These are phyloP conservation scores for Psix sp. DNA, from an alignment of 1,140 invertebrate species.

Conservation along the genomic window DNA sequence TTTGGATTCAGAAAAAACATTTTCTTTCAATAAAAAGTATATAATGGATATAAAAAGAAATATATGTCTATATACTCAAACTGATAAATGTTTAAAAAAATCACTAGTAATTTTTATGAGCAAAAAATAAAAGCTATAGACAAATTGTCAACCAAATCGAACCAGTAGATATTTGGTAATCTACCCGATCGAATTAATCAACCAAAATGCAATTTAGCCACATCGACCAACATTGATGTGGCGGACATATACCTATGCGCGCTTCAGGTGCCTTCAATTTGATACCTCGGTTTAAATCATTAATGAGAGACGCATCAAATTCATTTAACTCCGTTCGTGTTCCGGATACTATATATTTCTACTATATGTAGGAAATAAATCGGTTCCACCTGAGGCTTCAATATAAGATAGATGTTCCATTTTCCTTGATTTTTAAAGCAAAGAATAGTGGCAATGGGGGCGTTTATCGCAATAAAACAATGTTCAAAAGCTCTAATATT, in stretches of 20 bases:
- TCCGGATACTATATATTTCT: conserved; percentile 56
- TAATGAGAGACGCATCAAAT: conserved; percentile 74
- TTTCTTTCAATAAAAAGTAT: too few relatives aligned
- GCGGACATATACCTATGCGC: conserved; percentile 65
- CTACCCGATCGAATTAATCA: conserved; percentile 74
- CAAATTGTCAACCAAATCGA: conserved; percentile 73
- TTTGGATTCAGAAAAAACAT: too few relatives aligned
- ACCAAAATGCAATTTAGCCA: conserved; percentile 75
- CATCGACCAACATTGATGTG: conserved; percentile 68
- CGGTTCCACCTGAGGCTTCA: conserved; percentile 49
- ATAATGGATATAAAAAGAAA: too few relatives aligned
- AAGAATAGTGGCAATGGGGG: too few relatives aligned
- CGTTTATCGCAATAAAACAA: too few relatives aligned
- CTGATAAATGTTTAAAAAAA: too few relatives aligned
- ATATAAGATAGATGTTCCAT: neutral
- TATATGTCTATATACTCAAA: too few relatives aligned
- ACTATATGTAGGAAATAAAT: conserved; percentile 49
- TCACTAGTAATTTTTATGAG: too few relatives aligned
- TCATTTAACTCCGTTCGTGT: conserved; percentile 61
- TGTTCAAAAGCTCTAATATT: too few relatives aligned
- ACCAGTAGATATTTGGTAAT: conserved; percentile 73
- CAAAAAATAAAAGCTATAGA: conserved; percentile 37
- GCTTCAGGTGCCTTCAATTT: conserved; percentile 71
- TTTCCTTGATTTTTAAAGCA: too few relatives aligned
- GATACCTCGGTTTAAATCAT: conserved; percentile 74